Conservation (phyloP, 2,797 vertebrate species). For the Sphenopsis melanotis region DNA sequence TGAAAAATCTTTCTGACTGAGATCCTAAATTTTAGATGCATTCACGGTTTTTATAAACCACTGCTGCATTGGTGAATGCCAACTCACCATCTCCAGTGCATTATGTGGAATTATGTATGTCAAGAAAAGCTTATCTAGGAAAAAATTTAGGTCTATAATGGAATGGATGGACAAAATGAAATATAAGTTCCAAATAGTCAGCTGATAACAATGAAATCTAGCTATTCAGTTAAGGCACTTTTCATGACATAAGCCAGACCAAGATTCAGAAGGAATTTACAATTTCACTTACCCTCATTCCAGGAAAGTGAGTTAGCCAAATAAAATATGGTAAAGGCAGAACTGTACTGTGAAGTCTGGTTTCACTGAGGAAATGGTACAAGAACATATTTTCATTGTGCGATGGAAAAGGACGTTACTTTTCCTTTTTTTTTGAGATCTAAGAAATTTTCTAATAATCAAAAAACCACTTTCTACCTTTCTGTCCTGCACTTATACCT, state of each 20-base stretch:
- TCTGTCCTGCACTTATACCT: neutral
- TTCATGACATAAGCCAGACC: neutral
- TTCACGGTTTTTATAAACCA: neutral
- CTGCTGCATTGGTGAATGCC: neutral
- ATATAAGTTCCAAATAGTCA: neutral
- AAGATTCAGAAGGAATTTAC: neutral
- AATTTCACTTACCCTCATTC: neutral
- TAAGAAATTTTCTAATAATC: neutral
- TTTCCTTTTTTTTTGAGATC: neutral
- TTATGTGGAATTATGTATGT: neutral
- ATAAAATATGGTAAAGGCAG: neutral
- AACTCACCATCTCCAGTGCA: neutral
- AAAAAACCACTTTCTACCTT: neutral
- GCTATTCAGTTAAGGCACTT: neutral
- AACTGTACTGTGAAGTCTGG: neutral
- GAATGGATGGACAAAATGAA: neutral
- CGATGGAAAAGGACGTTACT: neutral
- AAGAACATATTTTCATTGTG: neutral
- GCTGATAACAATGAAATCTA: neutral
- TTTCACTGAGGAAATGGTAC: neutral
- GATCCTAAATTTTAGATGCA: neutral
- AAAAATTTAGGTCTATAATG: neutral
- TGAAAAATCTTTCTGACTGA: neutral
- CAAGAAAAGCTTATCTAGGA: neutral
- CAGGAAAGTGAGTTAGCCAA: neutral